Percentiles rank a stretch among this genome's conserved stretches.
These are phyloP conservation scores for Steatocranus sp. DNA, from an alignment of 2,797 vertebrate genomes.

Conservation along the genomic window DNA sequence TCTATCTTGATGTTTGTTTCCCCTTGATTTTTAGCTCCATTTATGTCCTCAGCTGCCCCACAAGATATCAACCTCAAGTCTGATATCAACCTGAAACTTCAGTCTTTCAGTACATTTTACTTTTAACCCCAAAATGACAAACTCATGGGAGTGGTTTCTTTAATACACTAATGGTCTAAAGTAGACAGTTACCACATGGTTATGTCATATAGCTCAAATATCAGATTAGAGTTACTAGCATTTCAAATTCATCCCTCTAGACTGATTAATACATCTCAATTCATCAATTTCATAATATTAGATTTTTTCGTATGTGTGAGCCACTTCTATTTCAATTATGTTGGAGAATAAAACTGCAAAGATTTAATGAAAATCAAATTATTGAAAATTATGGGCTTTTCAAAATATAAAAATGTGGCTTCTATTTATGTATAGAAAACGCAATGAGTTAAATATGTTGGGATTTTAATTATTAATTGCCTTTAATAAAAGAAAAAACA, in stretches of 20 bases:
- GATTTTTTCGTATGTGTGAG: background rate
- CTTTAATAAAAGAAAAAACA: background rate
- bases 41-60: background rate
- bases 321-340: background rate
- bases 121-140: background rate
- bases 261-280: background rate
- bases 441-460: background rate
- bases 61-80: background rate
- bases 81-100: background rate
- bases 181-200: background rate
- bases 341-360: background rate
- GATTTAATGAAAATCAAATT: background rate
- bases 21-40: background rate
- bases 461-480: background rate
- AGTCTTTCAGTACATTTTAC: background rate
- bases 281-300: background rate
- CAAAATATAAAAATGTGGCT: background rate
- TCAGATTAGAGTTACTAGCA: background rate
- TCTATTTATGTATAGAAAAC: fast-evolving
- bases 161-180: background rate
- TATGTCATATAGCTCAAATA: background rate
- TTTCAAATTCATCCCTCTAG: background rate
- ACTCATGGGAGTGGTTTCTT: background rate
- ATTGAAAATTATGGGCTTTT: background rate
- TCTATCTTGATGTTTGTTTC: conserved; percentile 18